Conservation (phyloP, 2,797 vertebrate genomes). For the Rhinatrema bivittatum region DNA sequence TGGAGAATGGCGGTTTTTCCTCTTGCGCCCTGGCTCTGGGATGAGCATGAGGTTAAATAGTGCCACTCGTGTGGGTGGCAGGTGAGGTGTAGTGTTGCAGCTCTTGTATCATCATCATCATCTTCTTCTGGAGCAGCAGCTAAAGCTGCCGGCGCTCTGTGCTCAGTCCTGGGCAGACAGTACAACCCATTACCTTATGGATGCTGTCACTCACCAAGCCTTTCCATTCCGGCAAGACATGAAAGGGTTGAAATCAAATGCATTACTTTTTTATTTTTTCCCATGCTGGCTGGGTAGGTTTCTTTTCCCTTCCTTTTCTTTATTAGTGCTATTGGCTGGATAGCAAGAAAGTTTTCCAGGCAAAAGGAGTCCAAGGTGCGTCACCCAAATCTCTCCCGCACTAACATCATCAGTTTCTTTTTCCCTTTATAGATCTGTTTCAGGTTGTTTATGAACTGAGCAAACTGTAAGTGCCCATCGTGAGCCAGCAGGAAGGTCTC, state of each 20-base stretch:
- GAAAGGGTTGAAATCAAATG: too few relatives aligned
- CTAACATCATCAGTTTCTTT: conserved; percentile 97
- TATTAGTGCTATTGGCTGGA: conserved; percentile 9
- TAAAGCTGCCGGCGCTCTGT: too few relatives aligned
- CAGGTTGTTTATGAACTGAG: conserved; percentile 98
- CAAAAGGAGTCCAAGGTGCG: too few relatives aligned
- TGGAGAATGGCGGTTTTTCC: too few relatives aligned
- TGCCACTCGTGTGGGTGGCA: conserved; percentile 39
- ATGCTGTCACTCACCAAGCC: too few relatives aligned
- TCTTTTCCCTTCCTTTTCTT: conserved; percentile 45
- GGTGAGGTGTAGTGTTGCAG: conserved; percentile 54
- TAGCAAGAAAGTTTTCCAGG: not conserved
- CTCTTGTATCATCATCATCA: conserved; percentile 39
- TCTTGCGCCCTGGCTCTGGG: conserved; percentile 38
- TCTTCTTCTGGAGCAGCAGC: too few relatives aligned
- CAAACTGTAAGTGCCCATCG: conserved; percentile 93
- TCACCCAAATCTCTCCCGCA: conserved; percentile 94
- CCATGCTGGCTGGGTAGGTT: conserved; percentile 36
- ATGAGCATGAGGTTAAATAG: conserved; percentile 34
- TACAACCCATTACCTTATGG: too few relatives aligned
- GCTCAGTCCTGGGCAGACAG: too few relatives aligned
- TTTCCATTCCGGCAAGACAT: too few relatives aligned
- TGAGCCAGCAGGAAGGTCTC: conserved; percentile 94
- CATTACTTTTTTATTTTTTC: too few relatives aligned
- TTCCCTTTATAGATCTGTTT: conserved; percentile 99